Base-by-base conservation (phyloP, 2,113 vertebrate genomes). In the Glareola pratincola region DNA sequence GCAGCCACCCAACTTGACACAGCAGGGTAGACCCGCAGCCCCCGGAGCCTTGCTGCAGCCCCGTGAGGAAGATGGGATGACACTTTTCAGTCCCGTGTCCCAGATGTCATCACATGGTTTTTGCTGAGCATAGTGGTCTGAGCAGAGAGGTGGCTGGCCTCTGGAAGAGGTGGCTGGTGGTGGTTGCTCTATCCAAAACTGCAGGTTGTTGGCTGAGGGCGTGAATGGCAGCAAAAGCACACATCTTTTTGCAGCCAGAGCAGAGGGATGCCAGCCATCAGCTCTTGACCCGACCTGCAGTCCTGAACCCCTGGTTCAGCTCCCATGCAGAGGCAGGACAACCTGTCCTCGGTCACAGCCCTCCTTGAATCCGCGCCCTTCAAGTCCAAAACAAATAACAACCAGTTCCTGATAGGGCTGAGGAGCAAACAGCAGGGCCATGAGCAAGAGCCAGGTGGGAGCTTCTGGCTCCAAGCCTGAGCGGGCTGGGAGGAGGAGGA, bases 311-410 rank as follows among this genome's bases (percentile, higher is more conserved):
- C 2, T 8, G 41, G 18, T 53, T 90, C 74, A 89, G 27, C 56
- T 89, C 41, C 62, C 8, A 1, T 17, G 39, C 6, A 3, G 37
- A 94, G 76, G 69, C 86, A 96, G 84, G 64, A 91, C 72, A 87
- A 64, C 84, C 66, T 81, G 76, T 92, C 34, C 73, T 85, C 5
- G 0, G 73, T 30, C 87, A 85, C 39, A 60, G 36, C 69, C 39
- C 39, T 47, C 39, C 81, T 68, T 15, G 2, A 94, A 68, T 81
- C 24, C 2, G 0, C 0, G 6, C 50, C 45, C 81, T 76, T 57
- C 32, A 32, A 45, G 50, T 93, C 69, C 92, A 90, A 93, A 95
- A 69, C 34, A 89, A 93, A 64, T 22, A 91, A 63, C 18, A 50
- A 26, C 8, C 29, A 64, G 74, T 82, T 85, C 71, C 92, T 57